Base-by-base conservation (phyloP, 2,888 invertebrate genomes). In the Xylocampa areola region DNA sequence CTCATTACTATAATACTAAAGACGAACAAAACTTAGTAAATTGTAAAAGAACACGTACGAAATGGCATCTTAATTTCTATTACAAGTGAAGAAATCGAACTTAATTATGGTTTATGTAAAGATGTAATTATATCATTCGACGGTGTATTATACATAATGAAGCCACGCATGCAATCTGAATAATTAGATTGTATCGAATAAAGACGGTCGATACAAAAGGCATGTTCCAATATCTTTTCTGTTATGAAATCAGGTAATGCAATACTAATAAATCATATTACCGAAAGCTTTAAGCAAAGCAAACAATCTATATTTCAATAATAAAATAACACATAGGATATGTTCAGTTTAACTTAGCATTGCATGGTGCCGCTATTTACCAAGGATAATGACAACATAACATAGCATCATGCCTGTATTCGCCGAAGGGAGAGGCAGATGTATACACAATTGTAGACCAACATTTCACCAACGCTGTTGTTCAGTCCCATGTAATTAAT, bases 101-200 rank as follows among this genome's bases (percentile, higher is more conserved):
- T 25, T 23, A 36, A 37, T 59, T 32, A 67, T 7, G 36, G 23
- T 23, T 45, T 48, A 41, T 32, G n/a, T 43, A 63, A 68, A 44
- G 44, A 6, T 41, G 14, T 43, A 30, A 53, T 43, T 62, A 39
- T 35, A 27, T 47, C 21, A 45, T 59, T 41, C 17, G 21, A 21
- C 21, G 36, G 36, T 49, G 45, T 29, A 14, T 7, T 10, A 25
- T 29, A 17, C 35, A 27, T 44, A 62, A 36, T 55, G 14, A 64
- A 54, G 29, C 54, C 6, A 2, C 33, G 44, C 29, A 16, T 14
- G 39, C 13, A 68, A 53, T 68, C 17, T 7, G 25, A 30, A 21
- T 37, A 43, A 67, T 61, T 48, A 35, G 10, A 21, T 11, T 59
- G 35, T 32, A 49, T 27, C n/a, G 8, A 43, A 51, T 32, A 29